Evolutionary conservation across 2,888 invertebrate genomes (phyloP).

Genomic region (Clepsis dumicolana): DNA sequence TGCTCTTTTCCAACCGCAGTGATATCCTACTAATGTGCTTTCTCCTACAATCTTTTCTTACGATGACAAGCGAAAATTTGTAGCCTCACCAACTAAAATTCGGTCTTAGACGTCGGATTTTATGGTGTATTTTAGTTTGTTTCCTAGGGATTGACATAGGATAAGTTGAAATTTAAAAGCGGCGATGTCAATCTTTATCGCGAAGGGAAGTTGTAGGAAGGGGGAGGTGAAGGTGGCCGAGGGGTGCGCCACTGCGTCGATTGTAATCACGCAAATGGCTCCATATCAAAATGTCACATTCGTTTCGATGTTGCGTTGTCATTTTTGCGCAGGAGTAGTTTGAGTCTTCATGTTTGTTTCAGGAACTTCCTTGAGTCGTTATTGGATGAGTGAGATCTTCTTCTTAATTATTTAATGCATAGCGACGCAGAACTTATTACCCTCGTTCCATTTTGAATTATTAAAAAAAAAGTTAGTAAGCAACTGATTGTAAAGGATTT

Average conservation of each 20-base stretch:
- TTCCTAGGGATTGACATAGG: slow-evolving; percentile 64
- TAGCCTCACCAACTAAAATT: slow-evolving; percentile 53
- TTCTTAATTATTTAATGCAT: neutral
- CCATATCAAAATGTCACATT: slow-evolving; percentile 83
- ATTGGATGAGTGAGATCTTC: neutral
- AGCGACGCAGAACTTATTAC: too few relatives aligned
- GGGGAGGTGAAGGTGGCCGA: slow-evolving; percentile 61
- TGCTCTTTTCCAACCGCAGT: slow-evolving; percentile 78
- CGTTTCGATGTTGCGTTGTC: slow-evolving; percentile 75
- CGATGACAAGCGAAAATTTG: slow-evolving; percentile 80
- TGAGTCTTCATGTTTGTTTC: slow-evolving; percentile 47
- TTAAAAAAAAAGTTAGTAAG: too few relatives aligned
- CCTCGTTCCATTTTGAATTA: too few relatives aligned
- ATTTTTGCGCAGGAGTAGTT: slow-evolving; percentile 66
- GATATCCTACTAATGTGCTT: slow-evolving; percentile 84
- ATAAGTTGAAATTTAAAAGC: slow-evolving; percentile 79
- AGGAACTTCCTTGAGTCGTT: slow-evolving; percentile 32
- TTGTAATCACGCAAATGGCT: slow-evolving; percentile 86
- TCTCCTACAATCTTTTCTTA: slow-evolving; percentile 83
- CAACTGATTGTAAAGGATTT: too few relatives aligned
- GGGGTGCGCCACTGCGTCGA: slow-evolving; percentile 82
- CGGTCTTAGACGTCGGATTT: slow-evolving; percentile 55
- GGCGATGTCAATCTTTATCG: slow-evolving; percentile 84
- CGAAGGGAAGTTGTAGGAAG: slow-evolving; percentile 78
- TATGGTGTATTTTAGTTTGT: slow-evolving; percentile 65